Conservation (phyloP, 2,113 vertebrate genomes). For the Arenaria interpres region DNA sequence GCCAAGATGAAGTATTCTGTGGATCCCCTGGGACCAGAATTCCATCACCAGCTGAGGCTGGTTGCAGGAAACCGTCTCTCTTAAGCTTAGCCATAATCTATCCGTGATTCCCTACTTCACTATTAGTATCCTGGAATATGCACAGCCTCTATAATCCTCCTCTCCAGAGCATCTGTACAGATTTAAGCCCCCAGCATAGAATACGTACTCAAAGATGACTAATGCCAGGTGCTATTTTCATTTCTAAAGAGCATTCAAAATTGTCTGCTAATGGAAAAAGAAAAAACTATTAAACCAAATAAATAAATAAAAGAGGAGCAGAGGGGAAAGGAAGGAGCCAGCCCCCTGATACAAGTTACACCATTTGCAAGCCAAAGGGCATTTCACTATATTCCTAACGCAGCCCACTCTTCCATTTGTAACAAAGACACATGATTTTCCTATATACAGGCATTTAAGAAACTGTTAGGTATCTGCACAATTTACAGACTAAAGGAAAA, state of each 20-base stretch:
- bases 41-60: neutral
- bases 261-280: neutral
- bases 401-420: neutral
- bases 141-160: neutral
- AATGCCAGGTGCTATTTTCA: neutral
- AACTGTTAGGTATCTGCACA: neutral
- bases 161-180: neutral
- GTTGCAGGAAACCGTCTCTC: neutral
- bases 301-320: neutral
- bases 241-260: neutral
- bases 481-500: neutral
- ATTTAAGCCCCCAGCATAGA: neutral
- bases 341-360: neutral
- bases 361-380: neutral
- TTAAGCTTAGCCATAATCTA: neutral
- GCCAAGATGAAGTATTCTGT: neutral
- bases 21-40: neutral
- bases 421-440: neutral
- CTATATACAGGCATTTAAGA: neutral
- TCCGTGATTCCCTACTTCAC: neutral
- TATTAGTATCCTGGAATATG: neutral
- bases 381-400: neutral
- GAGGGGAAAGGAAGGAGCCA: neutral
- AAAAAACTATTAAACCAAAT: too few species aligned
- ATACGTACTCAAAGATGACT: neutral